These are phyloP conservation scores for Emmelina monodactyla DNA, from an alignment of 2,888 invertebrate species.

Conservation along the genomic window DNA sequence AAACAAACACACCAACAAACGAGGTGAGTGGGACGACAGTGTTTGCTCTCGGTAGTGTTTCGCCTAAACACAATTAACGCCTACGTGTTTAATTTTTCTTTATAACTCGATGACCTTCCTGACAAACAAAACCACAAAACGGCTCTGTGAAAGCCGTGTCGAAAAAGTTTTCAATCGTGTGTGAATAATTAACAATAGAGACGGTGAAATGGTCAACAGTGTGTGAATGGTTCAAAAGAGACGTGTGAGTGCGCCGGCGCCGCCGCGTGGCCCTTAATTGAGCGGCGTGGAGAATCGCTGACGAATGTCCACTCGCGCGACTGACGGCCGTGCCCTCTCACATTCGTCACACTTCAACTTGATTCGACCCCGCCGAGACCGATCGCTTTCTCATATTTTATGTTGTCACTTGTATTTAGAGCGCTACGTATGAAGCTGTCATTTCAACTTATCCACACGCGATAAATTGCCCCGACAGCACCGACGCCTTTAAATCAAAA, in stretches of 20 bases:
- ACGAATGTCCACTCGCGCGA: conserved; percentile 37
- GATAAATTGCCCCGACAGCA: not conserved
- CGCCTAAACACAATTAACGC: conserved; percentile 14
- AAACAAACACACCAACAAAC: conserved; percentile 8
- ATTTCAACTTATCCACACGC: not conserved
- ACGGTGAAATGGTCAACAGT: conserved; percentile 25
- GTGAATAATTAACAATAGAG: conserved; percentile 24
- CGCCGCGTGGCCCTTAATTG: conserved; percentile 32
- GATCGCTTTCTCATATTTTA: conserved; percentile 23
- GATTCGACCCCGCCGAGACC: conserved; percentile 28
- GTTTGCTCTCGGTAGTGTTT: conserved; percentile 23
- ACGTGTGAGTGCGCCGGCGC: conserved; percentile 25
- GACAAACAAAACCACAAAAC: conserved; percentile 3
- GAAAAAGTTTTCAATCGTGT: conserved; percentile 17
- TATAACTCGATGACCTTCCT: conserved; percentile 2
- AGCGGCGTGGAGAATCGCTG: conserved; percentile 47
- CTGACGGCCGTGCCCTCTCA: conserved; percentile 25
- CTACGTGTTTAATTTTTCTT: conserved; percentile 15
- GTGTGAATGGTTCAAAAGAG: conserved; percentile 26
- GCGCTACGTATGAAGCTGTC: no score
- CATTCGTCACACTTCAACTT: conserved; percentile 39
- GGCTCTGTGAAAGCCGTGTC: conserved; percentile 11
- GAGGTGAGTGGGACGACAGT: conserved; percentile 35
- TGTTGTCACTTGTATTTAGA: conserved; percentile 3
- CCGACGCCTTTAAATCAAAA: not conserved